These are phyloP conservation scores for Entomobrya multifasciata DNA, from an alignment of 2,888 invertebrate genomes.

Conservation along the genomic window DNA sequence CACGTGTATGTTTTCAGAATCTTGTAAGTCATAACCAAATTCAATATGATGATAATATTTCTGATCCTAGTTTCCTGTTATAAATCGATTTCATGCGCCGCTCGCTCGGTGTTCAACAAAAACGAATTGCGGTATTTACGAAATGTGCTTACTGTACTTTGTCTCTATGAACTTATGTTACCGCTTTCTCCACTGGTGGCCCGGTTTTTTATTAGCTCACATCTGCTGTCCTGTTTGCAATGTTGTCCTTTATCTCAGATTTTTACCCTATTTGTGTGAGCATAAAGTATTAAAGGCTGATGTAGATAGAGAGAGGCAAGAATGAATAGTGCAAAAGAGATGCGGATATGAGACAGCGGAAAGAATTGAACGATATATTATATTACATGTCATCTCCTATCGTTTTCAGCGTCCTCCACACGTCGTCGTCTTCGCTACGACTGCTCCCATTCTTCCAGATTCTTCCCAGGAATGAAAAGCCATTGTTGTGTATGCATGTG, in stretches of 20 bases:
- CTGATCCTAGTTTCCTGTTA: not conserved
- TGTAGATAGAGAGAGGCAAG: not conserved
- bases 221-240: conserved; percentile 27
- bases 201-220: conserved; percentile 23
- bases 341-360: no score
- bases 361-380: conserved; percentile 52
- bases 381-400: conserved; percentile 44
- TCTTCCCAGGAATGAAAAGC: no score
- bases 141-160: not conserved
- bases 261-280: no score
- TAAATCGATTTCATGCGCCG: conserved; percentile 9
- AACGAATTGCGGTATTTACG: not conserved
- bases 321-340: not conserved
- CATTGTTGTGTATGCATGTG: no score
- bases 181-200: not conserved
- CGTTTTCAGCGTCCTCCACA: conserved; percentile 18
- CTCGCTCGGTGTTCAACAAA: not conserved
- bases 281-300: not conserved
- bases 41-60: conserved; percentile 25
- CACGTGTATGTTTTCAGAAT: not conserved
- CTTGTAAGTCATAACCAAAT: conserved; percentile 9
- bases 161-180: not conserved
- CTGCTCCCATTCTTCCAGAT: no score
- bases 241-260: not conserved
- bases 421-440: not conserved